Evolutionary conservation across 2,797 vertebrate species (phyloP).

Genomic region (Toxotes lorentzi): DNA sequence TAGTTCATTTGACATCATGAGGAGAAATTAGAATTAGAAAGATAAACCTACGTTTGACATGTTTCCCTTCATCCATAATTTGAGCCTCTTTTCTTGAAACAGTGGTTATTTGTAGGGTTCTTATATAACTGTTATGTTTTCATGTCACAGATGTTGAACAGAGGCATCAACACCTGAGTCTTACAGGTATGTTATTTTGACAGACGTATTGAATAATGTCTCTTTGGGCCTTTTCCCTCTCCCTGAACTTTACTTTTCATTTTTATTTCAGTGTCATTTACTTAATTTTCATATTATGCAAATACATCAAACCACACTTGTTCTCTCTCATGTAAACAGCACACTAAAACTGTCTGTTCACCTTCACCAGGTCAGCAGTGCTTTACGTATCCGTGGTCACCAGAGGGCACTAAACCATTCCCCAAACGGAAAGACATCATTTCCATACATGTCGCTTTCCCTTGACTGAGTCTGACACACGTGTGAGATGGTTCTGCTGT

Average conservation of each 20-base stretch:
- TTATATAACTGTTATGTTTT: too few species aligned
- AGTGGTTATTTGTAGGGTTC: too few species aligned
- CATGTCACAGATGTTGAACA: too few species aligned
- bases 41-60: too few species aligned
- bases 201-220: too few species aligned
- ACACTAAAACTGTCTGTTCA: conserved; percentile 9
- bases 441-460: conserved; percentile 34
- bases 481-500: conserved; percentile 34
- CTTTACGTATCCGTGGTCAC: conserved; percentile 57
- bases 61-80: too few species aligned
- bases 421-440: conserved; percentile 9
- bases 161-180: too few species aligned
- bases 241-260: background rate
- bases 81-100: too few species aligned
- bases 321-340: background rate
- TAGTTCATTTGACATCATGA: too few species aligned
- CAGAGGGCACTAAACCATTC: conserved; percentile 63
- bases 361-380: conserved; percentile 14
- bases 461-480: conserved; percentile 43
- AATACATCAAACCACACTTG: background rate
- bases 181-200: too few species aligned
- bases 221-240: too few species aligned
- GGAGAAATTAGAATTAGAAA: too few species aligned
- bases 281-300: background rate
- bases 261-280: background rate